Base-by-base conservation (phyloP, 1,140 invertebrate species). In the Cecropterus lyciades region DNA sequence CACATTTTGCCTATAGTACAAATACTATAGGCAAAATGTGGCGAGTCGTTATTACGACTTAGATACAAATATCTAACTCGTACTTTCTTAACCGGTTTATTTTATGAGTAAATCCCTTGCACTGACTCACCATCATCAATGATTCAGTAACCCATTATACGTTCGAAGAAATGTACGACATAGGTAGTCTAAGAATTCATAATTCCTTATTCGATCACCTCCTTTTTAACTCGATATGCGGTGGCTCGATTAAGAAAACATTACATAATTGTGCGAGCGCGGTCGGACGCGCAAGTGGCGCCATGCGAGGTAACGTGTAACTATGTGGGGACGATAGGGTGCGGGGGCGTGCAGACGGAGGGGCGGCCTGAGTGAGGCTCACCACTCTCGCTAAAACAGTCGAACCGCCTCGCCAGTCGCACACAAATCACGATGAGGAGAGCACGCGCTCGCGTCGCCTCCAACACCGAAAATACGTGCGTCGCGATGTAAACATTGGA, bases 221-320 rank as follows among this genome's bases (percentile, higher is more conserved):
- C 67, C 80, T 84, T 57, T 84, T 84, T 76, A 76, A 79, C 67
- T 70, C 69, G 68, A 77, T 83, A 66, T 68, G 77, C 72, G 80
- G 76, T 82, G 71, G 83, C 76, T 89, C 81, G 80, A 91, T 88
- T 87, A 89, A 88, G 85, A 88, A 91, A 91, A 91, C 85, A 91
- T 89, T 89, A 88, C 81, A 89, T 91, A 91, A 91, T 91, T 91
- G 87, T 86, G 80, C 75, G 83, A 89, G 82, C 82, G 83, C 77
- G 78, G 76, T 74, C 74, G 70, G 72, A 71, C 75, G 82, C 80
- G 86, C 84, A 82, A 88, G 85, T 89, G 84, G 87, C 89, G 89
- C 87, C 89, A 74, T 85, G 82, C 82, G 78, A 83, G 75, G 57
- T 51, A 81, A 83, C 86, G 84, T 88, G 80, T 85, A 87, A 87